phyloP scores from a whole-genome alignment of 2,113 vertebrate genomes.

The Platysternon megacephalum region DNA sequence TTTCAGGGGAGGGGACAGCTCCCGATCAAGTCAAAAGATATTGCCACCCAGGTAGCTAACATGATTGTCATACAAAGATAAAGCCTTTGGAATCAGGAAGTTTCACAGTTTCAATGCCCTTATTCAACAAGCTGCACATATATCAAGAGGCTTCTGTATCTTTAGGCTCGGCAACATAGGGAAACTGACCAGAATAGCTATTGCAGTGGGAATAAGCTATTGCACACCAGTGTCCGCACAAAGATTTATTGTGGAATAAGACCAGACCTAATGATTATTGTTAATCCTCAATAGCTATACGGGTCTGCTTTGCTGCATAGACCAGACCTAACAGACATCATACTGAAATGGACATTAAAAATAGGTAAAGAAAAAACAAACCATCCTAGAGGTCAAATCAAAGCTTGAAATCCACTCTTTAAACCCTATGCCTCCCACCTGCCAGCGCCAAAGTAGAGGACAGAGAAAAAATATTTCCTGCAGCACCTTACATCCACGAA shows the following conservation, averaged over 20 bases:
- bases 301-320: accelerated
- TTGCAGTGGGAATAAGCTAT: neutral
- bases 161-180: accelerated
- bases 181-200: neutral
- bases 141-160: neutral
- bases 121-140: accelerated
- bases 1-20: neutral
- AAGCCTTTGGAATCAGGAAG: neutral
- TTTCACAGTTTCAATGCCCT: neutral
- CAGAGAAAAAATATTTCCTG: neutral
- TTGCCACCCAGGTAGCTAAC: neutral
- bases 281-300: neutral
- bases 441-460: neutral
- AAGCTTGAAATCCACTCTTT: neutral
- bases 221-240: accelerated
- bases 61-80: neutral
- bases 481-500: neutral
- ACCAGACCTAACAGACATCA: neutral
- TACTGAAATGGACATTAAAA: neutral
- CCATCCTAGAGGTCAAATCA: neutral
- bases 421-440: neutral
- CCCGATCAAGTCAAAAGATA: neutral
- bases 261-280: neutral
- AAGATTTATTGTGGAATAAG: neutral
- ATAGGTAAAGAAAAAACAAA: neutral